Conservation (phyloP, 2,888 invertebrate species). For the Harpalus rufipes region DNA sequence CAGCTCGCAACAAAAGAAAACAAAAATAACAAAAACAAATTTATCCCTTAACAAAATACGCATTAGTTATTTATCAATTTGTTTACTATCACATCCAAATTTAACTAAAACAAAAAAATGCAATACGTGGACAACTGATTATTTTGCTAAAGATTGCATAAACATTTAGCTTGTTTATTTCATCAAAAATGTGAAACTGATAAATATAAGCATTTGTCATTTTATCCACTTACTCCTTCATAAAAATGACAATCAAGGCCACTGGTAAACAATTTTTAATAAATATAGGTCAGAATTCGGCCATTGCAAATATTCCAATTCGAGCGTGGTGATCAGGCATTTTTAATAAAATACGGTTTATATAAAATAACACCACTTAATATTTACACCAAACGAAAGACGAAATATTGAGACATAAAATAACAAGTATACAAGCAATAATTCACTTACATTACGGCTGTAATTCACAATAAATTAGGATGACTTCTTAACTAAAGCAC, state of each 20-base stretch:
- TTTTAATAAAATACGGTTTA: conserved; percentile 70
- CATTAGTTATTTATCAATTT: conserved; percentile 37
- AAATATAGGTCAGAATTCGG: conserved; percentile 78
- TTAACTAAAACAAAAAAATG: conserved; percentile 69
- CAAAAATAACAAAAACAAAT: conserved; percentile 29
- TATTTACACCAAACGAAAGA: conserved; percentile 53
- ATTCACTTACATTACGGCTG: conserved; percentile 73
- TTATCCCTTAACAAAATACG: conserved; percentile 11
- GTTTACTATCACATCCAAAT: conserved; percentile 69
- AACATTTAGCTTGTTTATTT: conserved; percentile 8
- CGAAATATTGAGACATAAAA: conserved; percentile 66
- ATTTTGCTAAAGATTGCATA: conserved; percentile 43
- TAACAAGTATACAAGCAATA: conserved; percentile 68
- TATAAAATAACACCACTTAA: conserved; percentile 66
- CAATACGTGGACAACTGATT: conserved; percentile 71
- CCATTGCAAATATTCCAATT: conserved; percentile 76
- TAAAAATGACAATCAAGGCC: conserved; percentile 55
- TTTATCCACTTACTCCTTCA: conserved; percentile 9
- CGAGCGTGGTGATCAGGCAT: conserved; percentile 75
- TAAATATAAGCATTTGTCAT: not conserved
- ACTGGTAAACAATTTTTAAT: conserved; percentile 71
- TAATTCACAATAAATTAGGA: conserved; percentile 73
- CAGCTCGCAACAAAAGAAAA: conserved; percentile 57
- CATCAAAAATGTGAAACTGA: conserved; percentile 10
- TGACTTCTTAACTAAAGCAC: conserved; percentile 73